Percentiles rank a stretch among this genome's conserved stretches.
These are phyloP conservation scores for Halichoerus grypus DNA, from an alignment of 2,113 vertebrate genomes.

Conservation along the genomic window DNA sequence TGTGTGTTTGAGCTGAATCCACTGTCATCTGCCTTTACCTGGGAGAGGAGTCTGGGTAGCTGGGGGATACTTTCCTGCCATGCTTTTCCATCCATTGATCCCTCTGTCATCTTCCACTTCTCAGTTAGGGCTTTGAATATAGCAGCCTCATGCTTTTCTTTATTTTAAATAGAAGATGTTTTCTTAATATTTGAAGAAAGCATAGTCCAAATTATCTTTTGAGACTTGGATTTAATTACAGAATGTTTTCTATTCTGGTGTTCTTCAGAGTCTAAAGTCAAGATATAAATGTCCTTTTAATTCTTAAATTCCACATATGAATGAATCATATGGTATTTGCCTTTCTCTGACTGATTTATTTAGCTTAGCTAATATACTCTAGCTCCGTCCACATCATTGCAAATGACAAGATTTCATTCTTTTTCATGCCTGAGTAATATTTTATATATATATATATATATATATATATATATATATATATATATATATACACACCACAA, in stretches of 20 bases:
- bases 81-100: neutral
- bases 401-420: neutral
- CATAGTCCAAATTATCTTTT: neutral
- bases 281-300: neutral
- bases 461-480: neutral
- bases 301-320: neutral
- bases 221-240: slow-evolving; percentile 22
- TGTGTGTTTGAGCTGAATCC: neutral
- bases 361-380: neutral
- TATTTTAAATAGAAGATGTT: neutral
- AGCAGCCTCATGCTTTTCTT: neutral
- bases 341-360: neutral
- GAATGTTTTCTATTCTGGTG: neutral
- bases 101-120: neutral
- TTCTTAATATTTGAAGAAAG: slow-evolving; percentile 49
- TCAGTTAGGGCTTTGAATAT: neutral
- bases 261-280: slow-evolving; percentile 14
- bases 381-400: neutral
- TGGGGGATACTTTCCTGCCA: neutral
- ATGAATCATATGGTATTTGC: neutral
- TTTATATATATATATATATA: neutral
- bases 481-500: no score
- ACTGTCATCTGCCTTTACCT: neutral
- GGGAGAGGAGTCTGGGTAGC: neutral
- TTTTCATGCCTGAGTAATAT: neutral